phyloP scores from a whole-genome alignment of 2,797 vertebrate genomes.

The Enteromius trimaculatus region DNA sequence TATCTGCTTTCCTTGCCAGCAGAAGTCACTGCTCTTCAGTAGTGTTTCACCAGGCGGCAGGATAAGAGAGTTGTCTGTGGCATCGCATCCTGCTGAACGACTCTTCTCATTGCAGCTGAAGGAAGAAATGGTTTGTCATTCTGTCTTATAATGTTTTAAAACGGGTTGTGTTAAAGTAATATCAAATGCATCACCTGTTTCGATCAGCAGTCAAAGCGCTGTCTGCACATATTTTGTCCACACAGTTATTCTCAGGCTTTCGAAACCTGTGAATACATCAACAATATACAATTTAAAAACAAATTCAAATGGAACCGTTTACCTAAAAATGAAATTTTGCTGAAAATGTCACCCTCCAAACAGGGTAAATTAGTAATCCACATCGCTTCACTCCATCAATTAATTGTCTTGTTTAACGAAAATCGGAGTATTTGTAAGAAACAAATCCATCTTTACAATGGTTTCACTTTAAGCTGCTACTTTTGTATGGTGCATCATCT shows the following conservation, averaged over 20 bases:
- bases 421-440: neutral
- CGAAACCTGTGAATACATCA: constrained; percentile 77
- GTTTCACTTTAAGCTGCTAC: neutral
- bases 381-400: neutral
- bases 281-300: neutral
- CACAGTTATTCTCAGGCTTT: constrained; percentile 77
- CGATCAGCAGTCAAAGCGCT: constrained; percentile 52
- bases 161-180: neutral
- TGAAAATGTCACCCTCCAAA: neutral
- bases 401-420: neutral
- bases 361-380: neutral
- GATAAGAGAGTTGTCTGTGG: constrained; percentile 45
- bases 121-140: constrained; percentile 47
- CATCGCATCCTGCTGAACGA: constrained; percentile 61
- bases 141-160: constrained; percentile 10
- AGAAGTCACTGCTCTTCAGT: constrained; percentile 69
- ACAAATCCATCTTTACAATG: neutral
- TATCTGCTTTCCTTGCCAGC: constrained; percentile 67
- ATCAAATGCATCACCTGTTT: constrained; percentile 72
- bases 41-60: constrained; percentile 62
- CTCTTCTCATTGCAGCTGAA: constrained; percentile 68
- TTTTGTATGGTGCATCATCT: neutral
- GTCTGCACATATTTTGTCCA: constrained; percentile 74
- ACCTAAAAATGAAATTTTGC: neutral
- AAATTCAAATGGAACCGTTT: neutral